phyloP scores from a whole-genome alignment of 2,113 vertebrate genomes.

The Lycaon pictus region DNA sequence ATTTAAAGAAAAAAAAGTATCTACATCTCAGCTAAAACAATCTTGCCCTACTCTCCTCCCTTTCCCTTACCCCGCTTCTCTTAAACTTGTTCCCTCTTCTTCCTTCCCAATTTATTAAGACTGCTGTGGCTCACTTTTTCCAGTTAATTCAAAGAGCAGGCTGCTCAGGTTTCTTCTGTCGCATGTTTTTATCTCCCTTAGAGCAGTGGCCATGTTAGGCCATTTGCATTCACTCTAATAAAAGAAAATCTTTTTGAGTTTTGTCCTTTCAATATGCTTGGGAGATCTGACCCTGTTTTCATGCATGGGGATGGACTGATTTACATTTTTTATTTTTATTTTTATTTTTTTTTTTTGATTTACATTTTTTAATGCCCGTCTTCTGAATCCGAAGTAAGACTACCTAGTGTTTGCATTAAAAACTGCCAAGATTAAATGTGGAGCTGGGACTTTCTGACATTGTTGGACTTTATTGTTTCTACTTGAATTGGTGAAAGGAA shows the following conservation, averaged over 20 bases:
- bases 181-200: not conserved
- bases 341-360: too few relatives aligned
- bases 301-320: not conserved
- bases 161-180: conserved; percentile 38
- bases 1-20: conserved; percentile 24
- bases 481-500: conserved; percentile 5
- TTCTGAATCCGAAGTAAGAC: not conserved
- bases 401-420: conserved; percentile 25
- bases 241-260: not conserved
- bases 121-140: not conserved
- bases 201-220: not conserved
- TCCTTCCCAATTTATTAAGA: not conserved
- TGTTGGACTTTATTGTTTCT: not conserved
- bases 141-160: not conserved
- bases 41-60: not conserved
- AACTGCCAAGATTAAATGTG: not conserved
- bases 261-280: not conserved
- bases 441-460: not conserved
- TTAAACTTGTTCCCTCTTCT: not conserved
- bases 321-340: too few relatives aligned
- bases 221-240: not conserved
- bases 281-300: not conserved
- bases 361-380: not conserved
- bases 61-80: not conserved
- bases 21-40: not conserved